Conservation (phyloP, 2,113 vertebrate genomes). For the Gymnocephalus cernua region DNA sequence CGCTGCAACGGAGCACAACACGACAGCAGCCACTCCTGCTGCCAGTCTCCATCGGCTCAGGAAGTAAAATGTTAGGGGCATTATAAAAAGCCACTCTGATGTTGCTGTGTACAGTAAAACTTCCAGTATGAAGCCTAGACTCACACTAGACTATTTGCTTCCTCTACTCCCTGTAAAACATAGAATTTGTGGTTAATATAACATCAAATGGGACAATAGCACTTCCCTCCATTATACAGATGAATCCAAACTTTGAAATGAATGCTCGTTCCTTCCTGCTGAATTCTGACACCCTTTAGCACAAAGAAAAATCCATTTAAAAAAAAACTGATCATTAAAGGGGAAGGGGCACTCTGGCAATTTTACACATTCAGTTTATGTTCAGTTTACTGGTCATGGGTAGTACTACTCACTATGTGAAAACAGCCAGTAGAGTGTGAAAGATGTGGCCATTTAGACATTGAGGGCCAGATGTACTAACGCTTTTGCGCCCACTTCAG, state of each 20-base stretch:
- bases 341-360: neutral
- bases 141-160: neutral
- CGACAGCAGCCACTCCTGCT: constrained; percentile 70
- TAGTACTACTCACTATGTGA: neutral
- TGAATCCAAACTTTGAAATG: neutral
- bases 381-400: neutral
- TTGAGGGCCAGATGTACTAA: too few species aligned
- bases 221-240: neutral
- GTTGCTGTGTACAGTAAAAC: constrained; percentile 39
- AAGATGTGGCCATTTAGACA: too few species aligned
- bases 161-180: neutral
- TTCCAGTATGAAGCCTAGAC: neutral
- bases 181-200: neutral
- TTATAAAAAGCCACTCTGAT: constrained; percentile 52
- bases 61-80: constrained; percentile 49
- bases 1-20: constrained; percentile 54
- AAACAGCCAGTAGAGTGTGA: neutral
- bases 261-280: neutral
- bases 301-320: neutral
- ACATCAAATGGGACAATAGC: neutral
- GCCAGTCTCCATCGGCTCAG: constrained; percentile 56
- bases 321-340: neutral
- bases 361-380: neutral
- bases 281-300: neutral
- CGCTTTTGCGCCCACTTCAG: too few species aligned